Evolutionary conservation across 2,113 vertebrate species (phyloP).

Genomic region (Ceyx melanurus): DNA sequence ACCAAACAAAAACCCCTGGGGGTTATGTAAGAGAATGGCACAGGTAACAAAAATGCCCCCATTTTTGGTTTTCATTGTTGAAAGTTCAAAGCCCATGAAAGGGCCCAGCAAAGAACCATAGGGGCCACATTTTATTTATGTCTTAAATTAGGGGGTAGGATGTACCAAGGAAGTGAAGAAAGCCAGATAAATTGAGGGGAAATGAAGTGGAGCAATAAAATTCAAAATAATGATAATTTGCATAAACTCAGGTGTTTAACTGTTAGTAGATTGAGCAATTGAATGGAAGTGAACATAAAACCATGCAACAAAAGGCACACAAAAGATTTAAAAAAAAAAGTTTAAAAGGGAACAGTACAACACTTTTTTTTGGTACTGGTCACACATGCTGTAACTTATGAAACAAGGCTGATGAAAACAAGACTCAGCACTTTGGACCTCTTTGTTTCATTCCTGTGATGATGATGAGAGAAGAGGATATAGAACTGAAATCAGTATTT

Average conservation of each 20-base stretch:
- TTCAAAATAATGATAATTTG: slow-evolving; percentile 16
- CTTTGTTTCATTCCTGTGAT: background rate
- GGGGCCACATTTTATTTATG: background rate
- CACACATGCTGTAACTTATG: background rate
- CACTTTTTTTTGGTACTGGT: background rate
- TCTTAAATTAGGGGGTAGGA: slow-evolving; percentile 2
- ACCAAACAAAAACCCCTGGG: background rate
- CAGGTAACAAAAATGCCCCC: background rate
- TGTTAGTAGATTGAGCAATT: background rate
- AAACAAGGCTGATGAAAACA: background rate
- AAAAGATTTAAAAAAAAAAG: background rate
- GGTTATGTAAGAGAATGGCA: background rate
- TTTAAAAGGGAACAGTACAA: background rate
- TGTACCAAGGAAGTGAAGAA: slow-evolving; percentile 41
- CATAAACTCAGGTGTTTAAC: slow-evolving; percentile 2
- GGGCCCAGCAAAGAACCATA: background rate
- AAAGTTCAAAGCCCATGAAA: slow-evolving; percentile 25
- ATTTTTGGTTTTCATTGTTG: background rate
- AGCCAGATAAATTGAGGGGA: slow-evolving; percentile 14
- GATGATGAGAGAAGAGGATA: background rate
- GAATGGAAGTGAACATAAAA: background rate
- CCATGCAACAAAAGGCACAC: background rate
- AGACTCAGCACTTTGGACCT: background rate
- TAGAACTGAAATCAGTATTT: background rate
- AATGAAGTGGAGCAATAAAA: slow-evolving; percentile 41